A percentile compares a stretch with the other conserved stretches of the same genome.
Conservation (phyloP, 2,888 invertebrate genomes). For the Prosapia bicincta region DNA sequence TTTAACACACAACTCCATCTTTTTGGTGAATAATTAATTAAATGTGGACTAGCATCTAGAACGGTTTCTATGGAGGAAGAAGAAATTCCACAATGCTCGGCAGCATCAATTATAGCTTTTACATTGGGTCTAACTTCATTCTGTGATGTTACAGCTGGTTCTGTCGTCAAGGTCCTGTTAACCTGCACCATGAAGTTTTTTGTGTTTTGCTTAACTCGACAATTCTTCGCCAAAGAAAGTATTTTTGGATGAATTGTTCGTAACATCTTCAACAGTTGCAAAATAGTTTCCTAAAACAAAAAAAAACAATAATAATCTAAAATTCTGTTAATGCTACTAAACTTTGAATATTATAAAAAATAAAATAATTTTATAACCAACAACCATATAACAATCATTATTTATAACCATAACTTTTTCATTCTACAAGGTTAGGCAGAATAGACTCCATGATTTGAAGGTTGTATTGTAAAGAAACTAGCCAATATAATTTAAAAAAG, state of each 20-base stretch:
- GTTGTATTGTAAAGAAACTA: no score
- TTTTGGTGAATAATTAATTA: not conserved
- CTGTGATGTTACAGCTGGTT: not conserved
- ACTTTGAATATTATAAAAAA: no score
- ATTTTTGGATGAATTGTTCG: not conserved
- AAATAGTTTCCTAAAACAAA: not conserved
- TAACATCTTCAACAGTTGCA: not conserved
- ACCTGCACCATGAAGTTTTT: not conserved
- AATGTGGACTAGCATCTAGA: not conserved
- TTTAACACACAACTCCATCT: slow-evolving; percentile 1
- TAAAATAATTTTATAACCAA: no score
- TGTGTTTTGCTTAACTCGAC: not conserved
- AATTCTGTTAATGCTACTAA: no score
- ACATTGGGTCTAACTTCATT: not conserved
- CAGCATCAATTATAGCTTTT: not conserved
- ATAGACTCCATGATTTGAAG: no score
- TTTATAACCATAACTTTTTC: no score
- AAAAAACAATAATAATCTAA: no score
- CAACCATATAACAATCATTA: no score
- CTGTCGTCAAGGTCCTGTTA: not conserved
- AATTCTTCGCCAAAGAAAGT: not conserved
- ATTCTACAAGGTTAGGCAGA: no score
- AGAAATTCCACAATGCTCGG: not conserved
- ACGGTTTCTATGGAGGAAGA: not conserved
- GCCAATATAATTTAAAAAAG: no score